Base-by-base conservation (phyloP, 2,113 vertebrate species). In the Rhabdomys dilectus region DNA sequence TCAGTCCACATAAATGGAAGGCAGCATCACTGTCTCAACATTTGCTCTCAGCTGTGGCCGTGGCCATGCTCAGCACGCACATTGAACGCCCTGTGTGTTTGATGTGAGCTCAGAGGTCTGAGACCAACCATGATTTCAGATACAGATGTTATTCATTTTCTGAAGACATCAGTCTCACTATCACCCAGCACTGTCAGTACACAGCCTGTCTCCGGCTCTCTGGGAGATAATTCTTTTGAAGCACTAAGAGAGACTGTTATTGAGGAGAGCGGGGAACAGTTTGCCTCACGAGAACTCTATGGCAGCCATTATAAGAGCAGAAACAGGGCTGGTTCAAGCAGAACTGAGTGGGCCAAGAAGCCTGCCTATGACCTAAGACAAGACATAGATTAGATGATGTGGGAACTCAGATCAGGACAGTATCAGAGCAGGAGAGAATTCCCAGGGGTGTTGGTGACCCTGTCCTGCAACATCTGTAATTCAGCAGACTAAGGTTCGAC, bases 61-160 rank as follows among this genome's bases (percentile, higher is more conserved):
- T 66, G 64, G 12, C 64, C 4, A 2, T 39, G 84, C 80, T 96
- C 94, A 56, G 76, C 92, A 53, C 94, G 96, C 92, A 92, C 98
- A 95, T 91, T 95, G 96, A 98, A 89, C 17, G 95, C 73, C 94
- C 96, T 98, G 98, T 98, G 98, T 98, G 98, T 98, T 60, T 95
- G 96, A 96, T 97, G 97, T 91, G 98, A 97, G 98, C 98, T 98
- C 96, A 87, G 88, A 98, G 98, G 97, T 94, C 98, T 98, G 98
- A 88, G 96, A 97, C 95, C 96, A 98, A 98, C 98, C 95, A 64
- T 97, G 97, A 98, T 98, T 98, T 0, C 94, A 98, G 98, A 98
- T 98, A 97, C 98, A 99, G 98, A 98, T 98, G 98, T 98, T 98
- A 97, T 98, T 98, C 97, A 98, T 98, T 98, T 98, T 98, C 97